Evolutionary conservation across 1,140 invertebrate genomes (phyloP), one percentile per base, ranked within the genome.

Genomic region (Coelopa frigida): DNA sequence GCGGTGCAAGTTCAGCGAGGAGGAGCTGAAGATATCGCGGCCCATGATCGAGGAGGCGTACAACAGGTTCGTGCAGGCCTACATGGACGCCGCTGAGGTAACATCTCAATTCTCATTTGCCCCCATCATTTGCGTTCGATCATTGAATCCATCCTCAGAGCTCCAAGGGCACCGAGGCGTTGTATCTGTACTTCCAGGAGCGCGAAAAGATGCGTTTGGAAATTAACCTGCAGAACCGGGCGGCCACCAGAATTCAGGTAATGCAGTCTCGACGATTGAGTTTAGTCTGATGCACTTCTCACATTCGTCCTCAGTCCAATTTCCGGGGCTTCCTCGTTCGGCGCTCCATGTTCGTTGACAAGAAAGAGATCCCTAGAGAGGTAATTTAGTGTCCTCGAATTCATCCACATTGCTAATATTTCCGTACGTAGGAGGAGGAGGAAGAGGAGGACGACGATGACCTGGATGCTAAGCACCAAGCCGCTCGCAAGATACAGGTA

Each of bases 131-230:
- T 23, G 3, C 11, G 14, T 46, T 23, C 12, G 14, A 7, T 31
- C 32, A n/a, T n/a, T n/a, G n/a, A n/a, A n/a, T n/a, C n/a, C n/a
- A n/a, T 39, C 3, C 8, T 2, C 21, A 51, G 4, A 57, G 51
- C 5, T 20, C 55, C 5, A 52, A 59, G 14, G 62, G 62, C 8
- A 66, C 62, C 2, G 62, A 66, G 40, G 17, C 55, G 31, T 50
- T 66, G 8, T 66, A 66, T 33, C 59, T 61, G 46, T 65, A 66
- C 39, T 66, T 66, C 48, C 50, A 58, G 0, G 62, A 66, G 36
- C 62, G 62, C 7, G 62, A 66, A 27, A 42, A 59, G 2, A 62
- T 53, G 29, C 59, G 62, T 11, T 31, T 57, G 11, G 35, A 57
- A 22, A 55, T 48, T 12, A 21, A 43, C 5, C 44, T 46, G 23